Evolutionary conservation across 2,113 vertebrate species (phyloP).

Genomic region (Anguilla rostrata): DNA sequence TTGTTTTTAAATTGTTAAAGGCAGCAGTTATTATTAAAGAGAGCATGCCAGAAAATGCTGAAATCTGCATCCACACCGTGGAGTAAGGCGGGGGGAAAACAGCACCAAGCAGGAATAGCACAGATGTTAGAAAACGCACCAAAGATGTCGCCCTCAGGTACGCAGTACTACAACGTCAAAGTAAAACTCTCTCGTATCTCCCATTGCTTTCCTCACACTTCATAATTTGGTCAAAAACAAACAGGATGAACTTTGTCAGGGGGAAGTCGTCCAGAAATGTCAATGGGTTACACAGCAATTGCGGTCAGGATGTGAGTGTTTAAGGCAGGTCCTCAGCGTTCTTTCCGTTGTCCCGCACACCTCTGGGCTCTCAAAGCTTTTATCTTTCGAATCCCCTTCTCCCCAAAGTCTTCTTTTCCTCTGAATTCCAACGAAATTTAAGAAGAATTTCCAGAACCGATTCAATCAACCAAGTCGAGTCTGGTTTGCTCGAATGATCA

Average conservation of each 20-base stretch:
- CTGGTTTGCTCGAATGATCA: not conserved
- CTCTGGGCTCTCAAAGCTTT: not conserved
- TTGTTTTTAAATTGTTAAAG: not conserved
- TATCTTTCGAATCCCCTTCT: not conserved
- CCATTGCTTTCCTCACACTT: not conserved
- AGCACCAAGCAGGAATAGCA: not conserved
- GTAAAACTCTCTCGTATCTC: not conserved
- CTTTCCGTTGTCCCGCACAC: not conserved
- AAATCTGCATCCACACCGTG: not conserved
- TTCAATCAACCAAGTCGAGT: not conserved
- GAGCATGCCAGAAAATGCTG: not conserved
- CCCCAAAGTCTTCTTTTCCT: not conserved
- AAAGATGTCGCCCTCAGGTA: not conserved
- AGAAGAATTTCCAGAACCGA: not conserved
- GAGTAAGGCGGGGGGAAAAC: not conserved
- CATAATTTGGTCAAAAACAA: not conserved
- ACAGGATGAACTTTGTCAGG: not conserved
- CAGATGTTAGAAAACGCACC: not conserved
- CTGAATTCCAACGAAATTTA: not conserved
- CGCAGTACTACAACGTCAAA: not conserved
- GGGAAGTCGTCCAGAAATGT: not conserved
- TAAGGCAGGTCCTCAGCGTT: not conserved
- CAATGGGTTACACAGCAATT: not conserved
- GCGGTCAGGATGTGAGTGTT: not conserved
- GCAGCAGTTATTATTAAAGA: not conserved